A percentile compares a stretch with the other conserved stretches of the same genome.
Evolutionary conservation across 2,888 invertebrate genomes (phyloP).

Genomic region (Athetis lepigone): DNA sequence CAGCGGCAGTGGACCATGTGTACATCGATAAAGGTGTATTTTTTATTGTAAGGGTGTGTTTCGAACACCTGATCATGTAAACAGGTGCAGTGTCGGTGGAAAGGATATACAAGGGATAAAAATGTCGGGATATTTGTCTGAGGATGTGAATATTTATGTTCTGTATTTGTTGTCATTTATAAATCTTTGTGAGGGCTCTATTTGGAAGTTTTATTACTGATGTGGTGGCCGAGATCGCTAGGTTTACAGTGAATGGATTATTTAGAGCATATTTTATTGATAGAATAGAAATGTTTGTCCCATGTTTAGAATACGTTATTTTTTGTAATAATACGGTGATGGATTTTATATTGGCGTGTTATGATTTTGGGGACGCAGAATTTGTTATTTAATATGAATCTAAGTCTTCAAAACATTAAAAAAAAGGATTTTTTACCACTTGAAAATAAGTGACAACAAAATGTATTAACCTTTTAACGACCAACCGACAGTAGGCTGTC

Average conservation of each 20-base stretch:
- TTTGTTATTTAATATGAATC: not conserved
- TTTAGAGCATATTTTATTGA: not conserved
- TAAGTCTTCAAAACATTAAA: not conserved
- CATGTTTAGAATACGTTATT: no score
- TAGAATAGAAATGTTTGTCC: not conserved
- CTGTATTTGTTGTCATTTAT: constrained; percentile 3
- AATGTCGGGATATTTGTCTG: constrained; percentile 62
- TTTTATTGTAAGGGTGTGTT: constrained; percentile 55
- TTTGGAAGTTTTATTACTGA: not conserved
- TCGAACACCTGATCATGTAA: constrained; percentile 77
- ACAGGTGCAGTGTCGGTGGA: constrained; percentile 73
- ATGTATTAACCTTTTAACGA: no score
- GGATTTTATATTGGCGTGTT: no score
- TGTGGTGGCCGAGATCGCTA: no score
- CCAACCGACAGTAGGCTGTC: no score
- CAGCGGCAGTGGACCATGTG: constrained; percentile 56
- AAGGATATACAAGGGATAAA: constrained; percentile 56
- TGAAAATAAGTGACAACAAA: no score
- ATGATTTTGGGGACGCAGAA: no score
- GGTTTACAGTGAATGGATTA: not conserved
- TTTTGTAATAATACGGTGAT: no score
- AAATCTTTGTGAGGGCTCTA: constrained; percentile 9
- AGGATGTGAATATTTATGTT: constrained; percentile 60
- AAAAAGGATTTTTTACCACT: not conserved
- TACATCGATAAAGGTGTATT: constrained; percentile 1